phyloP scores from a whole-genome alignment of 2,888 invertebrate genomes.

The Coelinius sp. region DNA sequence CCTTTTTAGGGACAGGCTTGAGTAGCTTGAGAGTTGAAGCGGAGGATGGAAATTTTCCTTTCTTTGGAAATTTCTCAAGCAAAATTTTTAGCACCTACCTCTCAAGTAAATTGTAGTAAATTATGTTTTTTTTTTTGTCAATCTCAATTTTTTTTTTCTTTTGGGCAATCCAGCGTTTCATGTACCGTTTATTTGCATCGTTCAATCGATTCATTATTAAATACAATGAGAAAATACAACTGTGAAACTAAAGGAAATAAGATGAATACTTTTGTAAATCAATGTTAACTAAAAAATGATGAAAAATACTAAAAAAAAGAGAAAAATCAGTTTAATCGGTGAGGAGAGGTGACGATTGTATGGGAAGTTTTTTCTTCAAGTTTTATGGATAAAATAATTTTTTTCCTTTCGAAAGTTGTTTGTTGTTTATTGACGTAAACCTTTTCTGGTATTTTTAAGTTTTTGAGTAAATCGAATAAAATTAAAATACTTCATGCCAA shows the following conservation, averaged over 20 bases:
- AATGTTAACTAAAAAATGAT: conserved; percentile 29
- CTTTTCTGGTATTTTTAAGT: not conserved
- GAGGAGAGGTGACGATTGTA: conserved; percentile 44
- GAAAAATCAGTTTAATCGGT: conserved; percentile 24
- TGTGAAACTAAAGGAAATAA: conserved; percentile 45
- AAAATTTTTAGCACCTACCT: not conserved
- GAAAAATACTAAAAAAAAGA: conserved; percentile 31
- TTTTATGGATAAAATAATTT: conserved; percentile 63
- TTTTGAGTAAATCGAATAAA: not conserved
- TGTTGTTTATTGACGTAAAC: not conserved
- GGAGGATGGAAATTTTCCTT: not conserved
- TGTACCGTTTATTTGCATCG: conserved; percentile 5
- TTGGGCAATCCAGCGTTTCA: not conserved
- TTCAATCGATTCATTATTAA: conserved; percentile 33
- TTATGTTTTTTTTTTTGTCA: not conserved
- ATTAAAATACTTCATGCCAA: not conserved
- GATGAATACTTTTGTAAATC: conserved; percentile 44
- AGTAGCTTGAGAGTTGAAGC: not conserved
- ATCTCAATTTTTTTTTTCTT: not conserved
- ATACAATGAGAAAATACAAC: conserved; percentile 47
- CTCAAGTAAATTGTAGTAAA: not conserved
- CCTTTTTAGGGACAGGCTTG: not conserved
- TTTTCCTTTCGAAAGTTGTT: conserved; percentile 50
- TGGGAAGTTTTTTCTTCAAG: conserved; percentile 58
- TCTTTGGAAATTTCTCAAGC: not conserved